Evolutionary conservation across 2,797 vertebrate genomes (phyloP).

Genomic region (Pelodytes ibericus): DNA sequence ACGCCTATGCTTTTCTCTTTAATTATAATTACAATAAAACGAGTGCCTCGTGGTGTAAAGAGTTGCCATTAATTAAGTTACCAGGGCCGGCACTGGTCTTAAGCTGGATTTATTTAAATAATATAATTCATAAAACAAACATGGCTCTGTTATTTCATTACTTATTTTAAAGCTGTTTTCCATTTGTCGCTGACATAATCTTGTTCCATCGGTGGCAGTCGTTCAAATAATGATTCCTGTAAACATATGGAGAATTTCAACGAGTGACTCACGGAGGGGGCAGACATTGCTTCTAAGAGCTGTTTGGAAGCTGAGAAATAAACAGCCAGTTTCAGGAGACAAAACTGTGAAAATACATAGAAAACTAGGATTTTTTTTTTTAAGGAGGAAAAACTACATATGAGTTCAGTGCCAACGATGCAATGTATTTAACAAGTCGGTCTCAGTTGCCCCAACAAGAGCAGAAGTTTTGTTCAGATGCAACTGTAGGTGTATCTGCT

Average conservation of each 20-base stretch:
- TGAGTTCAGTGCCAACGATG: too few species aligned
- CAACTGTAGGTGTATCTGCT: too few species aligned
- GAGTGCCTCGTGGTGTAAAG: too few species aligned
- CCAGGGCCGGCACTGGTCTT: neutral
- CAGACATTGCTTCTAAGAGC: slow-evolving; percentile 39
- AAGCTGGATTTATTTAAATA: neutral
- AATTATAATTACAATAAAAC: too few species aligned
- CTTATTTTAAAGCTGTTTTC: slow-evolving; percentile 43
- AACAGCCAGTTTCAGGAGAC: neutral
- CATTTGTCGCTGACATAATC: slow-evolving; percentile 34
- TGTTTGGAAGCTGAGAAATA: slow-evolving; percentile 4
- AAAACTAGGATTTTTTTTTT: too few species aligned
- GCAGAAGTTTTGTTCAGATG: too few species aligned
- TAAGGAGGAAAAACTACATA: too few species aligned
- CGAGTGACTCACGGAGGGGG: slow-evolving; percentile 15
- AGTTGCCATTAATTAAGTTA: neutral
- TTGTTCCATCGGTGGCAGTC: slow-evolving; percentile 23
- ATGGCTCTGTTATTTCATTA: slow-evolving; percentile 11
- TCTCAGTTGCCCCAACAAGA: too few species aligned
- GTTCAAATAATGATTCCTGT: slow-evolving; percentile 27
- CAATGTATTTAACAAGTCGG: too few species aligned
- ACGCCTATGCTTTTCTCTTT: too few species aligned
- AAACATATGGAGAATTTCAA: slow-evolving; percentile 29
- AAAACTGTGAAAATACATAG: slow-evolving; percentile 6
- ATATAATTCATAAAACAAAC: slow-evolving; percentile 39